Conservation (phyloP, 1,140 invertebrate species). For the Zophobas morio region DNA sequence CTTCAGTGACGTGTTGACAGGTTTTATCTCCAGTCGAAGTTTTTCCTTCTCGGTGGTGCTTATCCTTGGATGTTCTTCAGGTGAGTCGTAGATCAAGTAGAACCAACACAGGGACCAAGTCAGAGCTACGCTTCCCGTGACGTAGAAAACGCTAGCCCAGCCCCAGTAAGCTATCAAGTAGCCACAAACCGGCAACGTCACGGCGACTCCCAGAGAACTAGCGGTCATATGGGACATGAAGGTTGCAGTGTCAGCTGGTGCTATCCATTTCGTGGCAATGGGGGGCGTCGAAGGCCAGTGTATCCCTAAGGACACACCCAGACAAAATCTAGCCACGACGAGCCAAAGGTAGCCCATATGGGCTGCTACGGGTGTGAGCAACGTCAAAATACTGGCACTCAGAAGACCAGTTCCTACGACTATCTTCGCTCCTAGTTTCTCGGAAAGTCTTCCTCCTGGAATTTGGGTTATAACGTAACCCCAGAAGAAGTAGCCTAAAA, state of each 20-base stretch:
- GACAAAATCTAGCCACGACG: slow-evolving; percentile 72
- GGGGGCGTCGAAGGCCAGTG: slow-evolving; percentile 92
- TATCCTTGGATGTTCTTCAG: slow-evolving; percentile 87
- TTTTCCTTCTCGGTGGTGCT: slow-evolving; percentile 82
- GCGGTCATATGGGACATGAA: slow-evolving; percentile 89
- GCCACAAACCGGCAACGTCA: slow-evolving; percentile 85
- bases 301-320: slow-evolving; percentile 83
- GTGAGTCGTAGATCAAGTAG: slow-evolving; percentile 85
- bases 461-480: slow-evolving; percentile 89
- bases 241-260: slow-evolving; percentile 87
- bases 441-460: slow-evolving; percentile 86
- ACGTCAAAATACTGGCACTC: slow-evolving; percentile 82
- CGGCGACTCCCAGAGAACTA: slow-evolving; percentile 83
- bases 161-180: slow-evolving; percentile 81
- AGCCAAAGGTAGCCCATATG: slow-evolving; percentile 71
- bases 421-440: slow-evolving; percentile 81
- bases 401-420: slow-evolving; percentile 88
- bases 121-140: slow-evolving; percentile 81
- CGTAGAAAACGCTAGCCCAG: slow-evolving; percentile 88
- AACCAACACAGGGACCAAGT: slow-evolving; percentile 89
- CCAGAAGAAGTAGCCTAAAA: slow-evolving; percentile 89
- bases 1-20: background rate
- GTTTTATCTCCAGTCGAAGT: slow-evolving; percentile 67
- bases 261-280: slow-evolving; percentile 90
- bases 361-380: slow-evolving; percentile 83